A percentile compares a stretch with the other conserved stretches of the same genome.
Evolutionary conservation across 2,888 invertebrate genomes (phyloP).

Genomic region (Hanleya hanleyi): DNA sequence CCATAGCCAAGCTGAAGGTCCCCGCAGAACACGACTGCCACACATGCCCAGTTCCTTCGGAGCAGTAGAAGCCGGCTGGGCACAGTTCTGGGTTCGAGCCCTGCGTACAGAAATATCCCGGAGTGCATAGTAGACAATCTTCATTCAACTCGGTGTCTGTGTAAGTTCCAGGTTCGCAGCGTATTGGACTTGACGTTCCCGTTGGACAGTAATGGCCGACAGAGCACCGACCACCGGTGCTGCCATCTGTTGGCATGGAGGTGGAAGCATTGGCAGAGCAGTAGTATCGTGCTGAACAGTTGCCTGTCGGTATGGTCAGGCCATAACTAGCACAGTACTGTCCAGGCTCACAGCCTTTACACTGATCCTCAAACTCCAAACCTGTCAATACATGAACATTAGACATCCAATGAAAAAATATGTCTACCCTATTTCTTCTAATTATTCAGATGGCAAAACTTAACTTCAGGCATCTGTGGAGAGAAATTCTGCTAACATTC

Average conservation of each 20-base stretch:
- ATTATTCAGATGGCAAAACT: no score
- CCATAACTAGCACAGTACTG: conserved; percentile 61
- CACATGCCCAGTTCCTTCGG: conserved; percentile 55
- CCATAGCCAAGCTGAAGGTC: conserved; percentile 55
- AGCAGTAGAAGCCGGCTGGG: conserved; percentile 66
- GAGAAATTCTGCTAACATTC: no score
- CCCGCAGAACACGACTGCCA: conserved; percentile 66
- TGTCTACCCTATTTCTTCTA: no score
- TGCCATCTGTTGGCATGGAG: conserved; percentile 50
- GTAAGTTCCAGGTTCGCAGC: conserved; percentile 61
- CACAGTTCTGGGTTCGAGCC: conserved; percentile 58
- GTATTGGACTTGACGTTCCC: conserved; percentile 56
- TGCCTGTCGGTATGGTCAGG: conserved; percentile 50
- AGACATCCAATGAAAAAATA: no score
- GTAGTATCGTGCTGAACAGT: conserved; percentile 61
- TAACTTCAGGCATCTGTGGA: no score
- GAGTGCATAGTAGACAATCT: conserved; percentile 54
- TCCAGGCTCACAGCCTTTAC: conserved; percentile 64
- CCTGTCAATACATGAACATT: no score
- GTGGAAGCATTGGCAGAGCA: conserved; percentile 51
- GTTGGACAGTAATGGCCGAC: conserved; percentile 59
- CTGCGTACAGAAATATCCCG: conserved; percentile 63
- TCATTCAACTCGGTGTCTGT: conserved; percentile 50
- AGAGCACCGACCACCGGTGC: conserved; percentile 58
- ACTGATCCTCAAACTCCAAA: conserved; percentile 48